Base-by-base conservation (phyloP, 2,797 vertebrate species). In the Gymnothorax reevesii region DNA sequence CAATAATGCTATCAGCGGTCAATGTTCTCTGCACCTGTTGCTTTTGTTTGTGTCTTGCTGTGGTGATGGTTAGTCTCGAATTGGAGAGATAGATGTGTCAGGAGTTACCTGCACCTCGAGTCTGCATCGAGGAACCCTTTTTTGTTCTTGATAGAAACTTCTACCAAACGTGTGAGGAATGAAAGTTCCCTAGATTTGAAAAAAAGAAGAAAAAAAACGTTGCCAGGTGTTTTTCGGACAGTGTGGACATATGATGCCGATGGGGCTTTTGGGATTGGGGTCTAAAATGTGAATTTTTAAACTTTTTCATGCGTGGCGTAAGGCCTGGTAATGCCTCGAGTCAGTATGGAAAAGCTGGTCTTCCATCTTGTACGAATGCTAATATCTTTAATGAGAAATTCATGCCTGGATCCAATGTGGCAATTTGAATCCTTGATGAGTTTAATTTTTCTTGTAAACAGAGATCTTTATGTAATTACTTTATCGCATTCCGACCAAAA, bases 331-430 rank as follows among this genome's bases (percentile, higher is more conserved):
- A 66, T 54, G 75, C 15, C 25, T 69, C 20, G 73, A 13, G 3
- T 42, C 73, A 49, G 8, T 17, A 25, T 9, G 12, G 42, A 52
- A 77, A 77, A 77, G 73, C 73, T 77, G 12, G 42, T 77, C 69
- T 77, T 54, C 42, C 75, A 79, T 79, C 42, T 79, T 54, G 42
- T 79, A 9, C 15, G 49, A 54, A 33, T 79, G 9, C 49, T 79
- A 79, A 79, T 79, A 79, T 52, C 49, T 54, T 79, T 79, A 79
- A 79, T 52, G 75, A 79, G 49, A 79, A 79, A 79, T 52, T 52
- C 20, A 54, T 79, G 75, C 75, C 42, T 54, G 22, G 75, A 54
- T 79, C 15, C 49, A 54, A 54, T 22, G 20, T 8, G 20, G 49
- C 49, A 79, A 17, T 5, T 79, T 52, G 42, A 52, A n/a, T 22